phyloP scores from a whole-genome alignment of 2,113 vertebrate genomes.

The Turdus rufiventris region DNA sequence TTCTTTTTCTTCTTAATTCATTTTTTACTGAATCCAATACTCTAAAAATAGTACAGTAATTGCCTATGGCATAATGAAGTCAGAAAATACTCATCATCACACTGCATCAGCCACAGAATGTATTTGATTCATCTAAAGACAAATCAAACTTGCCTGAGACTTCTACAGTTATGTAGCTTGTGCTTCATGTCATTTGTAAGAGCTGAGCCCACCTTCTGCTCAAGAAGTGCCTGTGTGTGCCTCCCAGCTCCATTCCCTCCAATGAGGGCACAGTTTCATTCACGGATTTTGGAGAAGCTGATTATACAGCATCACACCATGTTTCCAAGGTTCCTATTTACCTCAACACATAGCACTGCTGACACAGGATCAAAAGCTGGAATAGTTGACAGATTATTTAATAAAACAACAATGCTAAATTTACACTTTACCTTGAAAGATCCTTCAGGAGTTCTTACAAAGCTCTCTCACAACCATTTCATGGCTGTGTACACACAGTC shows the following conservation, averaged over 20 bases:
- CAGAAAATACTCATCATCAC: neutral
- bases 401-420: neutral
- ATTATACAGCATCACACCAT: rapidly evolving
- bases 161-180: neutral
- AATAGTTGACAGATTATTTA: neutral
- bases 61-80: neutral
- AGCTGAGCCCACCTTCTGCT: neutral
- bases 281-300: neutral
- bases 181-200: neutral
- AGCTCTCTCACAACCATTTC: neutral
- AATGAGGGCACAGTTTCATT: neutral
- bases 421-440: neutral
- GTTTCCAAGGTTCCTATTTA: constrained; percentile 9
- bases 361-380: neutral
- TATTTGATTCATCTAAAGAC: neutral
- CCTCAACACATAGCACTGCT: neutral
- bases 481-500: neutral
- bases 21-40: neutral
- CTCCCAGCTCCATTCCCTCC: neutral
- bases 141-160: neutral
- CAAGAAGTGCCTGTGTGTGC: neutral
- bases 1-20: neutral
- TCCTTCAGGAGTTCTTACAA: neutral
- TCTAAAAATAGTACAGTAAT: neutral
- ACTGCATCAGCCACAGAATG: neutral